These are phyloP conservation scores for Edolisoma coerulescens DNA, from an alignment of 2,113 vertebrate genomes.

Conservation along the genomic window DNA sequence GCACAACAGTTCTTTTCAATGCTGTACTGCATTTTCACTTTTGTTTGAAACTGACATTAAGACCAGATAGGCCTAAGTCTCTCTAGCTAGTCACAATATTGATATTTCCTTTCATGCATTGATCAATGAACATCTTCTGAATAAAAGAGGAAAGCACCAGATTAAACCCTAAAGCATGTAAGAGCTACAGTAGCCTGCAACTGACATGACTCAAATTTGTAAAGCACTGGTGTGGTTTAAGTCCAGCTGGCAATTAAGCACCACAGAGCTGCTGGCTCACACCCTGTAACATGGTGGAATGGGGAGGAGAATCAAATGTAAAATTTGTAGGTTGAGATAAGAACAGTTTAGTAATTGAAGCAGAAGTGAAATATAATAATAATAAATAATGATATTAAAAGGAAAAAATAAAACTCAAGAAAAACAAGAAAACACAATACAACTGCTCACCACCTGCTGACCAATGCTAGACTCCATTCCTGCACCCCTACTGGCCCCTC, in stretches of 20 bases:
- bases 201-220: not conserved
- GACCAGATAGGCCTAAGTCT: not conserved
- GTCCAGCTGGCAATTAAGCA: not conserved
- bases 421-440: not conserved
- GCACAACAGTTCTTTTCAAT: not conserved
- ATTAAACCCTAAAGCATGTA: not conserved
- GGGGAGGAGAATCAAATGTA: not conserved
- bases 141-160: not conserved
- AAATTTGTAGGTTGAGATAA: not conserved
- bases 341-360: not conserved
- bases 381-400: not conserved
- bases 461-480: not conserved
- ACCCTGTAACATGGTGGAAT: not conserved
- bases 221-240: not conserved
- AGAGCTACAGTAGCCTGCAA: not conserved
- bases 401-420: not conserved
- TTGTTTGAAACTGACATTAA: not conserved
- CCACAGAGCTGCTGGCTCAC: not conserved
- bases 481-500: not conserved
- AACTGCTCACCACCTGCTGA: not conserved
- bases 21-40: not conserved
- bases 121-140: not conserved
- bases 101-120: rapidly evolving
- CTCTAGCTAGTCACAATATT: not conserved
- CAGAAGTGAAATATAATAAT: not conserved